Percentiles rank a stretch among this genome's conserved stretches.
phyloP scores from a whole-genome alignment of 2,113 vertebrate genomes.

The Platysteira castanea region DNA sequence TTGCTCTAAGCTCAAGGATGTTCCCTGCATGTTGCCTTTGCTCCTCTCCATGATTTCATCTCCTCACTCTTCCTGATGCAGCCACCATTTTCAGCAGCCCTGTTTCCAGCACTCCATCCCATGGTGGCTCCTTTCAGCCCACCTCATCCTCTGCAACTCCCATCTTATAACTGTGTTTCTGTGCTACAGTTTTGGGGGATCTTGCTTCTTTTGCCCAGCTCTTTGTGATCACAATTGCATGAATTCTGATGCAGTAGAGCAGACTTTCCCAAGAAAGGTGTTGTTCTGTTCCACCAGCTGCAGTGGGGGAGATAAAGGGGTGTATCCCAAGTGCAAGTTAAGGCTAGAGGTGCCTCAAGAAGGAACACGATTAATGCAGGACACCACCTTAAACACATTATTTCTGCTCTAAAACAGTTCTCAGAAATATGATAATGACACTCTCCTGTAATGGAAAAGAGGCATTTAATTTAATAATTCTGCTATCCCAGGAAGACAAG shows the following conservation, averaged over 20 bases:
- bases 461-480: slow-evolving; percentile 39
- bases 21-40: not conserved
- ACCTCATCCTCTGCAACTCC: not conserved
- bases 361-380: not conserved
- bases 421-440: not conserved
- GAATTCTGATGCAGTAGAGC: not conserved
- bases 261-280: not conserved
- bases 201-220: not conserved
- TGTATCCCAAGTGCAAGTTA: not conserved
- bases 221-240: not conserved
- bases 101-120: not conserved
- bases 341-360: not conserved
- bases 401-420: not conserved
- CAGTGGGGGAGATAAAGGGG: not conserved
- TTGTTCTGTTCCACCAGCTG: not conserved
- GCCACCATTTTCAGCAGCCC: not conserved
- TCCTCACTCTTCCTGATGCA: not conserved
- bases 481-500: slow-evolving; percentile 42
- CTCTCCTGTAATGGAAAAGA: not conserved
- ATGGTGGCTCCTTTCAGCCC: not conserved
- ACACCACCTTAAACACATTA: not conserved
- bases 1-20: not conserved
- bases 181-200: not conserved
- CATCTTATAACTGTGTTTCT: accelerated
- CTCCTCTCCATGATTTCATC: not conserved